Evolutionary conservation across 2,113 vertebrate genomes (phyloP).

Genomic region (Catharus fuscescens): DNA sequence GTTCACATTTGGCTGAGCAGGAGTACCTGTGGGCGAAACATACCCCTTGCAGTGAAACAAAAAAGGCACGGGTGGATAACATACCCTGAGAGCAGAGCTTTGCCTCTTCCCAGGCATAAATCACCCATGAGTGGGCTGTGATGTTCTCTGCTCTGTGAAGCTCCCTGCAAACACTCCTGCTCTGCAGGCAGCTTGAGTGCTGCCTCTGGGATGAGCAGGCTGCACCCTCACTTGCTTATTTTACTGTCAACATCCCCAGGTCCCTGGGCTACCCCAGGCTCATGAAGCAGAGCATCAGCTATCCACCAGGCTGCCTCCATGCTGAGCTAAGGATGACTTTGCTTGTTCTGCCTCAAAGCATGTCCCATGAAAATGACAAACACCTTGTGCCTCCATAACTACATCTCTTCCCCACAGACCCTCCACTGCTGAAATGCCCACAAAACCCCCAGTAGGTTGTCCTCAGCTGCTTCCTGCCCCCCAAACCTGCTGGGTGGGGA

Average conservation of each 20-base stretch:
- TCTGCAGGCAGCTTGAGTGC: neutral
- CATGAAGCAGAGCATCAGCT: neutral
- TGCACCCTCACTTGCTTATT: neutral
- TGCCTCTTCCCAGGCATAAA: neutral
- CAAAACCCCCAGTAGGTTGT: neutral
- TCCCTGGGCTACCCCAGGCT: neutral
- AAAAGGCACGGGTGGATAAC: neutral
- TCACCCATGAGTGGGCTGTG: neutral
- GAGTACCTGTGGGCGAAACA: neutral
- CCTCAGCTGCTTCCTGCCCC: neutral
- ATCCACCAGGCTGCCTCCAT: neutral
- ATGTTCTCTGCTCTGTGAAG: neutral
- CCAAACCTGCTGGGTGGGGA: neutral
- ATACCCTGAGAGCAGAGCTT: neutral
- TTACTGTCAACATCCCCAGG: neutral
- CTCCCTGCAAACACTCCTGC: neutral
- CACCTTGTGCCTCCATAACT: neutral
- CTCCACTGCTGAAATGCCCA: neutral
- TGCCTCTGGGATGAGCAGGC: neutral
- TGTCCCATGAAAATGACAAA: fast-evolving
- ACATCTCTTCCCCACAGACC: neutral
- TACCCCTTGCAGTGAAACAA: neutral
- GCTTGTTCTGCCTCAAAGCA: neutral
- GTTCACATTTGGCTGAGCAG: neutral
- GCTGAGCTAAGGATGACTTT: neutral